phyloP scores from a whole-genome alignment of 2,113 vertebrate species.

The Ardeotis arabs region DNA sequence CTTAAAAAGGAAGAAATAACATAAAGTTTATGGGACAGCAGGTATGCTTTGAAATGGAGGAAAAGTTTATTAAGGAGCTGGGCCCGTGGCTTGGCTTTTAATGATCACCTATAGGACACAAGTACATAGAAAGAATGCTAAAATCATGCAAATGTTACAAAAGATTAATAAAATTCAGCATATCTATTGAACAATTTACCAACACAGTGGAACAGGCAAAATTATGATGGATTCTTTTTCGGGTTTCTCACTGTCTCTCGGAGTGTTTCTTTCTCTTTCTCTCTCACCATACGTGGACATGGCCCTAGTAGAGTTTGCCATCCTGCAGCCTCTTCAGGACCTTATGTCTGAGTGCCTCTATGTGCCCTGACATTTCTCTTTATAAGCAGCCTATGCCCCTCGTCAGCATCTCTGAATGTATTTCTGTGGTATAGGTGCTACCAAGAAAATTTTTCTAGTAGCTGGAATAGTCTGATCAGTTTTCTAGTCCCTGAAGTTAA shows the following conservation, averaged over 20 bases:
- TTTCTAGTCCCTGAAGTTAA: not conserved
- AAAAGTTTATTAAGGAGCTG: not conserved
- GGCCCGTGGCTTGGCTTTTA: not conserved
- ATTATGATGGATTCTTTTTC: not conserved
- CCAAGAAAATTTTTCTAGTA: not conserved
- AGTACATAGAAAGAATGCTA: not conserved
- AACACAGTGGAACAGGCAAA: not conserved
- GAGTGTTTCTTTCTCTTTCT: not conserved
- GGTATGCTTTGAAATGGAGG: not conserved
- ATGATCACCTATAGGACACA: not conserved
- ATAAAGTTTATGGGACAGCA: not conserved
- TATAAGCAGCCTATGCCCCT: not conserved
- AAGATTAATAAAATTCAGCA: not conserved
- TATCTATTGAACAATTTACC: not conserved
- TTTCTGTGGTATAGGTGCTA: not conserved
- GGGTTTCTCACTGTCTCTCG: not conserved
- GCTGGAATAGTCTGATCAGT: not conserved
- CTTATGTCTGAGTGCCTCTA: not conserved
- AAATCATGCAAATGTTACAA: not conserved
- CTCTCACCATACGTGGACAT: accelerated
- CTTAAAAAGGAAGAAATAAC: not conserved
- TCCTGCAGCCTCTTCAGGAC: not conserved
- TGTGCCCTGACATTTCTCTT: not conserved
- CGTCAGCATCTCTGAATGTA: not conserved
- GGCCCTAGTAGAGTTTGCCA: not conserved